Evolutionary conservation across 2,888 invertebrate genomes (phyloP).

Genomic region (Pherbina coryleti): DNA sequence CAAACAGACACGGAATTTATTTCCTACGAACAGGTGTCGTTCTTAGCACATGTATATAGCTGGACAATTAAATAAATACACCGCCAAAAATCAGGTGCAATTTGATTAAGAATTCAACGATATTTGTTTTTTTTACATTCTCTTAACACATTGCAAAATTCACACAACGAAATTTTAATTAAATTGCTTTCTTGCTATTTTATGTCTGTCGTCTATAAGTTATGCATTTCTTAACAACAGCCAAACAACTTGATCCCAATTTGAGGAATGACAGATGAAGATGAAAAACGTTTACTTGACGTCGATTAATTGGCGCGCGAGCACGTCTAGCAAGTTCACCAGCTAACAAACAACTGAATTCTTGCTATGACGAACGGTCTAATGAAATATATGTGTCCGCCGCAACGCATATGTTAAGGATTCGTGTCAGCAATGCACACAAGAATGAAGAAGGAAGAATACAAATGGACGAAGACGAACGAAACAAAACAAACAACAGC

Average conservation of each 20-base stretch:
- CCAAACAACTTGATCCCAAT: slow-evolving; percentile 16
- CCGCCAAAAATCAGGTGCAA: too few species aligned
- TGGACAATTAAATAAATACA: background rate
- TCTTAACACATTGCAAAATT: too few species aligned
- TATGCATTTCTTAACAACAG: background rate
- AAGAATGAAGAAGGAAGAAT: background rate
- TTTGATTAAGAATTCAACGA: too few species aligned
- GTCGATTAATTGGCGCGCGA: background rate
- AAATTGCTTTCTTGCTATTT: too few species aligned
- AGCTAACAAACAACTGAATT: slow-evolving; percentile 28
- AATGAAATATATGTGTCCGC: background rate
- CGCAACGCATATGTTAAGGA: background rate
- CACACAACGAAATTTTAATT: too few species aligned
- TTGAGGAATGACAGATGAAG: background rate
- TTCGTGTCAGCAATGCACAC: slow-evolving; percentile 20
- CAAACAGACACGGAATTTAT: background rate
- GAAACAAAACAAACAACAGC: background rate
- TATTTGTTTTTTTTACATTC: too few species aligned
- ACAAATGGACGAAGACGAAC: too few species aligned
- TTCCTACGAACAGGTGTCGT: background rate
- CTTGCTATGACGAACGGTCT: background rate
- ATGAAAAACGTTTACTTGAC: background rate
- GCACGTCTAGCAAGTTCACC: slow-evolving; percentile 27
- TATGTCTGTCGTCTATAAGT: too few species aligned
- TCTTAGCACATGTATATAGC: background rate